A percentile compares a stretch with the other conserved stretches of the same genome.
These are phyloP conservation scores for Chironomus riparius DNA, from an alignment of 2,888 invertebrate genomes.

Conservation along the genomic window DNA sequence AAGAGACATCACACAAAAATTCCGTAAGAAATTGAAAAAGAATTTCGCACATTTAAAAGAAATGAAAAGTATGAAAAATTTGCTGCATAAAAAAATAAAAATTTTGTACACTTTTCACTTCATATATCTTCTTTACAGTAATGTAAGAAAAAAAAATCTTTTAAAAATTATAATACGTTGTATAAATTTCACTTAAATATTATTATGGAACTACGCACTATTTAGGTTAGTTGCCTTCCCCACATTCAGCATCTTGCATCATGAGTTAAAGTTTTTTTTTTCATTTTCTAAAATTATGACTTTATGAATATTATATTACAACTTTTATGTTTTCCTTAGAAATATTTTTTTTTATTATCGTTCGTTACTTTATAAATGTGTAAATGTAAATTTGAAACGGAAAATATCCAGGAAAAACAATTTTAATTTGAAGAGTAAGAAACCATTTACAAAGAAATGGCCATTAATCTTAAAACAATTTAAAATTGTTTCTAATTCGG, in stretches of 20 bases:
- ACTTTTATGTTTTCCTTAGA: too few species aligned
- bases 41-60: conserved; percentile 1
- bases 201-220: background rate
- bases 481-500: too few species aligned
- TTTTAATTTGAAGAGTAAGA: background rate
- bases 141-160: background rate
- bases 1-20: background rate
- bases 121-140: background rate
- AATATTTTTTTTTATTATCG: too few species aligned
- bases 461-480: background rate
- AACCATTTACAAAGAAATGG: background rate
- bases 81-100: conserved; percentile 12
- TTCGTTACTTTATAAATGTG: too few species aligned
- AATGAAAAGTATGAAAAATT: background rate
- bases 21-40: background rate
- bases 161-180: background rate
- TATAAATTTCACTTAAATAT: background rate
- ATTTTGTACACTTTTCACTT: conserved; percentile 24
- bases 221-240: background rate
- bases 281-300: background rate
- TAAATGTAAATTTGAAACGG: background rate
- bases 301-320: too few species aligned
- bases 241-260: background rate
- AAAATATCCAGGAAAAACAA: background rate
- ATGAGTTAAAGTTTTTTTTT: background rate